A percentile compares a stretch with the other conserved stretches of the same genome.
These are phyloP conservation scores for Anthopleura xanthogrammica DNA, from an alignment of 92 coral and sea anemone species.

Conservation along the genomic window DNA sequence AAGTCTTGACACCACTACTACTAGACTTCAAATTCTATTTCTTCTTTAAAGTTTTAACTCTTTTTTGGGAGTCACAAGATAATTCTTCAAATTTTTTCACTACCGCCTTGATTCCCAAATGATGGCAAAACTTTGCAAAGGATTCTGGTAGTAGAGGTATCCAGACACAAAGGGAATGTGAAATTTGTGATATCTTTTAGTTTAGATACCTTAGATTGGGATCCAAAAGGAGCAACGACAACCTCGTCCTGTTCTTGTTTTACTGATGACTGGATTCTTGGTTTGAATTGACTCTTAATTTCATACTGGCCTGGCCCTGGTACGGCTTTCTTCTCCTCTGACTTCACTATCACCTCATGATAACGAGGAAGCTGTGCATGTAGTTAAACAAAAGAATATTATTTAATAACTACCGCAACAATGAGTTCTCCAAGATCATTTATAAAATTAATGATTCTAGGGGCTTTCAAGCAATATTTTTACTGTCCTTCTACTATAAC, in stretches of 20 bases:
- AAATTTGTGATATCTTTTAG: too few relatives aligned
- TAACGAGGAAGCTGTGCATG: slow-evolving; percentile 96
- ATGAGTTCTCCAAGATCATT: too few relatives aligned
- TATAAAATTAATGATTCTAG: not conserved
- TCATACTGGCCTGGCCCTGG: slow-evolving; percentile 98
- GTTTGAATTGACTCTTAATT: slow-evolving; percentile 85
- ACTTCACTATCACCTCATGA: slow-evolving; percentile 75
- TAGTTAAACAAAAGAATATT: not conserved
- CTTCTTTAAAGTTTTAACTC: too few relatives aligned
- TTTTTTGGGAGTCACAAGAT: too few relatives aligned
- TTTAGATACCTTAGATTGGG: slow-evolving; percentile 74
- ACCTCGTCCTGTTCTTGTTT: slow-evolving; percentile 57
- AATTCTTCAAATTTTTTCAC: too few relatives aligned
- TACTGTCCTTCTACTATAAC: not conserved
- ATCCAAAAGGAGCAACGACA: slow-evolving; percentile 91
- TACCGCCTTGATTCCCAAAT: too few relatives aligned
- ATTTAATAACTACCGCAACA: too few relatives aligned
- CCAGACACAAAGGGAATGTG: too few relatives aligned
- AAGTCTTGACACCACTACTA: not conserved
- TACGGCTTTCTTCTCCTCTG: slow-evolving; percentile 90
- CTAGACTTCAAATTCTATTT: too few relatives aligned
- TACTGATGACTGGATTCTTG: slow-evolving; percentile 36
- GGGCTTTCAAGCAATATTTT: too few relatives aligned
- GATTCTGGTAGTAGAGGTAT: too few relatives aligned
- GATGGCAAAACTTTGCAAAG: too few relatives aligned